phyloP scores from a whole-genome alignment of 2,113 vertebrate genomes.

The Lichenostomus cassidix region DNA sequence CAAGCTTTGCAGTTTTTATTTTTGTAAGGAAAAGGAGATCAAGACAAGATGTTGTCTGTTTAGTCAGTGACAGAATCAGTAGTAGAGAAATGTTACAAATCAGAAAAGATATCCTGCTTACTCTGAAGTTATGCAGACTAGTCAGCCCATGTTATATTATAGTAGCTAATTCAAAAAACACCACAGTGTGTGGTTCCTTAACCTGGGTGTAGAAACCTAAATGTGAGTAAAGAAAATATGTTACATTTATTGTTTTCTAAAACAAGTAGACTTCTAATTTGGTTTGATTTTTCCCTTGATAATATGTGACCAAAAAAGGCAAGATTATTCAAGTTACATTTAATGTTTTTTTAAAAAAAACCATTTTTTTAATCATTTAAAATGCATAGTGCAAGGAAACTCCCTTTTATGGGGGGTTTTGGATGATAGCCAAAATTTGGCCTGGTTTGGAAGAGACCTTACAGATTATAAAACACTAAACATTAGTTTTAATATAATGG shows the following conservation, averaged over 20 bases:
- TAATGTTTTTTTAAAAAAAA: background rate
- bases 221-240: background rate
- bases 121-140: background rate
- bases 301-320: fast-evolving
- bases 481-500: background rate
- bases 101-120: background rate
- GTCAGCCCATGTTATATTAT: background rate
- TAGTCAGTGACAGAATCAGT: background rate
- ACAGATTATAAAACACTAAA: background rate
- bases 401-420: background rate
- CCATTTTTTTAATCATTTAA: background rate
- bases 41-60: background rate
- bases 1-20: background rate
- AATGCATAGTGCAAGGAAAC: background rate
- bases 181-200: fast-evolving
- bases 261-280: background rate
- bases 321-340: background rate
- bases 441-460: background rate
- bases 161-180: background rate
- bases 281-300: background rate
- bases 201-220: background rate
- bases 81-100: background rate
- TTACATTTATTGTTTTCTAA: background rate
- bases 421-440: background rate
- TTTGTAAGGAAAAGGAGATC: background rate